phyloP scores from a whole-genome alignment of 2,797 vertebrate genomes.

The Amazonetta brasiliensis region DNA sequence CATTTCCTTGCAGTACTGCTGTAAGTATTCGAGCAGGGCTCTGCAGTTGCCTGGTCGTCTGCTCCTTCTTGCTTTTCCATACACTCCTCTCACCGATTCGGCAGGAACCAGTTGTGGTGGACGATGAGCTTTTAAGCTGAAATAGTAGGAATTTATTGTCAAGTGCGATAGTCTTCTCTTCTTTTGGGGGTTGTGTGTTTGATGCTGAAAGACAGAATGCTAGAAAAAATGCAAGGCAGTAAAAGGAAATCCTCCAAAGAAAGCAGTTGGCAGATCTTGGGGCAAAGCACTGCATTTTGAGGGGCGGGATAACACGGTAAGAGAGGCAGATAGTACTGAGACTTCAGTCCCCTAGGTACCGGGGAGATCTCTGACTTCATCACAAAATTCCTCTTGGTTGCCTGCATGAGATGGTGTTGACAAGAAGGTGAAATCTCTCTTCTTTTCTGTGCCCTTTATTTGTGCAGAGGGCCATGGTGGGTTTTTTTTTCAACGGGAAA shows the following conservation, averaged over 20 bases:
- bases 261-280: neutral
- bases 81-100: neutral
- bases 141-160: neutral
- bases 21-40: fast-evolving
- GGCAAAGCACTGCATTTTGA: neutral
- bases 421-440: neutral
- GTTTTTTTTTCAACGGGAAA: neutral
- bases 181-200: neutral
- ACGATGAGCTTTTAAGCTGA: neutral
- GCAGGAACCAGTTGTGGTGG: neutral
- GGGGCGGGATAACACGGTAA: neutral
- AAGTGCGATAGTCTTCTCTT: neutral
- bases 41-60: neutral
- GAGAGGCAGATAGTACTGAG: neutral
- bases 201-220: neutral
- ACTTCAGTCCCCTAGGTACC: neutral
- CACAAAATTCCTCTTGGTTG: neutral
- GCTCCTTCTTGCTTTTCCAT: fast-evolving
- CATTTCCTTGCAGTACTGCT: neutral
- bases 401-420: fast-evolving
- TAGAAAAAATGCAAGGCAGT: neutral
- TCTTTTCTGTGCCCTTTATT: neutral
- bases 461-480: neutral
- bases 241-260: neutral
- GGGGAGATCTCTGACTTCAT: neutral